These are phyloP conservation scores for Neogobius melanostomus DNA, from an alignment of 2,113 vertebrate species.

Conservation along the genomic window DNA sequence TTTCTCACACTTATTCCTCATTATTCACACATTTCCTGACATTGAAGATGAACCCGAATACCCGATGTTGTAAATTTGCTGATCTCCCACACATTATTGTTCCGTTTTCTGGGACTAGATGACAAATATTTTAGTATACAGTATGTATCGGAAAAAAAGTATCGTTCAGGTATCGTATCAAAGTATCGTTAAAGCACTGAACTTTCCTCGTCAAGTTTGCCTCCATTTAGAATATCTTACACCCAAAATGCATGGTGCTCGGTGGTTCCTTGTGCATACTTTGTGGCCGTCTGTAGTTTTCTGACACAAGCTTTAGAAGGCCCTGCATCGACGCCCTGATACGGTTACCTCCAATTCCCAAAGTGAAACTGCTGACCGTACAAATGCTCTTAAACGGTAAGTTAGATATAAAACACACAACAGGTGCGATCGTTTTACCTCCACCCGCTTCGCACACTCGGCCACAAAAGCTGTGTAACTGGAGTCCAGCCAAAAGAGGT, in stretches of 20 bases:
- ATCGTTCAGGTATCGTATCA: no score
- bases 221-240: background rate
- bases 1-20: no score
- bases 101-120: no score
- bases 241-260: background rate
- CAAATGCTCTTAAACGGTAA: background rate
- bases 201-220: background rate
- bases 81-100: no score
- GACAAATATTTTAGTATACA: no score
- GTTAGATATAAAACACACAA: background rate
- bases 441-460: constrained; percentile 21
- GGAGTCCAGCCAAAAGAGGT: constrained; percentile 36
- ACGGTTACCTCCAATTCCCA: background rate
- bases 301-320: background rate
- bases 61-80: no score
- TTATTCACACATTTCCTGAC: no score
- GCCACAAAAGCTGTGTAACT: constrained; percentile 47
- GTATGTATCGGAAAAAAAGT: no score
- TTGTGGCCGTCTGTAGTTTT: constrained; percentile 6
- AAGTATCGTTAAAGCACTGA: no score
- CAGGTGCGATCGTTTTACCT: constrained; percentile 1
- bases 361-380: background rate
- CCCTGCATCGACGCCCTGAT: background rate
- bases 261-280: constrained; percentile 3
- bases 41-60: no score